Conservation (phyloP, 2,113 vertebrate species). For the Lagopus leucura region DNA sequence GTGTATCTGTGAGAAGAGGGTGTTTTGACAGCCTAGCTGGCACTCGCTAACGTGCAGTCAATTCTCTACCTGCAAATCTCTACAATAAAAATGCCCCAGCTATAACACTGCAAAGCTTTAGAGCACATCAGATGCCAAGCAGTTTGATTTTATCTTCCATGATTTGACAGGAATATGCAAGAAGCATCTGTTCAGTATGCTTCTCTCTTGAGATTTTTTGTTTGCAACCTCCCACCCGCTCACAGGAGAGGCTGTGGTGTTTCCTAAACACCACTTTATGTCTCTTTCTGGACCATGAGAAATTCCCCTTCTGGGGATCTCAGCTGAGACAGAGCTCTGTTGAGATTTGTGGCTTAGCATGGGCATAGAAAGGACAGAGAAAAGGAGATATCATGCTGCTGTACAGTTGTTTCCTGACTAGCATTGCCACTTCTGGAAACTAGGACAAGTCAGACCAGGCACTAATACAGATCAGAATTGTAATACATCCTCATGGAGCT, state of each 20-base stretch:
- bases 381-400: background rate
- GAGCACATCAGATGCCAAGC: background rate
- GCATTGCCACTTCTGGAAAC: constrained; percentile 16
- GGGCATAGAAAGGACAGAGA: background rate
- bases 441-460: background rate
- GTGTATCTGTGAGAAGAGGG: background rate
- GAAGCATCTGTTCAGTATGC: background rate
- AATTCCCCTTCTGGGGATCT: background rate
- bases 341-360: background rate
- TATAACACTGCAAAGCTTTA: background rate
- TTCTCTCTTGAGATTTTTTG: background rate
- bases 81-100: background rate
- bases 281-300: background rate
- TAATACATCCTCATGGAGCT: constrained; percentile 14
- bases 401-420: background rate
- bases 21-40: background rate
- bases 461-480: constrained; percentile 28
- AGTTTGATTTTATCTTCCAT: background rate
- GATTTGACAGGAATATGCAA: background rate
- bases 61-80: constrained; percentile 10
- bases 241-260: background rate
- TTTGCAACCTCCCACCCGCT: background rate
- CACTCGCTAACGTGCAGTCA: background rate
- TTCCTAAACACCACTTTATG: background rate
- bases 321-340: background rate